Evolutionary conservation across 2,113 vertebrate species (phyloP).

Genomic region (Amphiprion percula): DNA sequence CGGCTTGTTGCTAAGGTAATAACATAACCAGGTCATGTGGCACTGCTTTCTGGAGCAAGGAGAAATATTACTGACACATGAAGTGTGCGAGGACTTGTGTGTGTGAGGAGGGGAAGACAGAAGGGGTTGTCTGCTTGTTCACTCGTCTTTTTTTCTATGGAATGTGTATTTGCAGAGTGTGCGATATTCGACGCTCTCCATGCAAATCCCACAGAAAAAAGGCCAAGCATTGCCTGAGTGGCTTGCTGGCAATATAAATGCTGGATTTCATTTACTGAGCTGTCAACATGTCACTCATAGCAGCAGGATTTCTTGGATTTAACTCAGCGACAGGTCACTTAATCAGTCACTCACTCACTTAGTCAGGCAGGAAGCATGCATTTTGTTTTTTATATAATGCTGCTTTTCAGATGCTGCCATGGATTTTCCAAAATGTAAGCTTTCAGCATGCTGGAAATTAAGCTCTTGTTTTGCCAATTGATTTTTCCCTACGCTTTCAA

Average conservation of each 20-base stretch:
- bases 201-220: conserved; percentile 59
- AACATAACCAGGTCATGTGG: conserved; percentile 53
- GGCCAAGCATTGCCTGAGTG: conserved; percentile 29
- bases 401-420: conserved; percentile 23
- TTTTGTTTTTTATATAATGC: conserved; percentile 43
- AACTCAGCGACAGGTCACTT: conserved; percentile 55
- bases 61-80: conserved; percentile 40
- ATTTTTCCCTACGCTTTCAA: conserved; percentile 28
- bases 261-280: conserved; percentile 59
- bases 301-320: conserved; percentile 59
- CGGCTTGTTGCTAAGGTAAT: conserved; percentile 65
- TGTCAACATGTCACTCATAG: conserved; percentile 64
- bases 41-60: conserved; percentile 46
- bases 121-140: conserved; percentile 3
- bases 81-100: neutral
- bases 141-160: neutral
- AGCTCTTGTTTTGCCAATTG: conserved; percentile 49
- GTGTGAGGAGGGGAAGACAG: neutral
- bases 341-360: conserved; percentile 55
- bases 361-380: conserved; percentile 23
- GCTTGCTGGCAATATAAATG: conserved; percentile 51
- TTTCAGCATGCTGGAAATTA: conserved; percentile 23
- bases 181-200: conserved; percentile 20
- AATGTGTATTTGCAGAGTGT: neutral
- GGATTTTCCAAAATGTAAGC: conserved; percentile 32